Evolutionary conservation across 1,140 invertebrate genomes (phyloP), one percentile per base, ranked within the genome.

Genomic region (Caenorhabditis inopinata): DNA sequence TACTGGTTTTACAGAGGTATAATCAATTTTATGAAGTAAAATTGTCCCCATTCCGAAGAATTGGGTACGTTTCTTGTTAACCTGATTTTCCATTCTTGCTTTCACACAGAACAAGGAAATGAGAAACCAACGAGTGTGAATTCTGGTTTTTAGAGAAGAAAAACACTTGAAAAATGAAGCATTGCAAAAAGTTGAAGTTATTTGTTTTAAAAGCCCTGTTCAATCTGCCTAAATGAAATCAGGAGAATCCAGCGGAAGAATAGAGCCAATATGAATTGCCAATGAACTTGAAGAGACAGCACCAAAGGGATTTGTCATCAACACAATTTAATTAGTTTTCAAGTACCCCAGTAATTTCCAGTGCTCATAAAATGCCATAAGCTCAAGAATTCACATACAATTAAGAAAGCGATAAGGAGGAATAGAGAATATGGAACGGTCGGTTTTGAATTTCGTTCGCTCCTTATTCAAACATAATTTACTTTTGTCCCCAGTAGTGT

Each of bases 301-400:
- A n/a, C 32, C 32, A 38, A 68, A 38, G n/a, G 58, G 58, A 68
- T 68, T 68, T 68, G 32, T 68, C 58, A 68, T 68, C 58, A 68
- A 68, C n/a, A 32, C 58, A 38, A 68, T 68, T 68, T 68, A 68
- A 68, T 68, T 68, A 68, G n/a, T 68, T 68, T 68, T 68, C 32
- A 68, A 68, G 58, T 68, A 32, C 5, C n/a, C n/a, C 9, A 68
- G 58, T 68, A 38, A 68, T 42, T 68, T 68, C 32, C 58, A 68
- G 32, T 68, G 58, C 58, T 68, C 58, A 68, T 68, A 68, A 68
- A 29, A 68, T 68, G 32, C 32, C 27, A 32, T 58, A 29, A 58
- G 27, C 58, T 68, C 58, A 68, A 68, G 58, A 68, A 68, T 68
- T 38, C n/a, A 32, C 29, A 38, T 68, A 68, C 38, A 68, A 68